A percentile compares a stretch with the other conserved stretches of the same genome.
Conservation (phyloP, 2,113 vertebrate species). For the Plecotus auritus region DNA sequence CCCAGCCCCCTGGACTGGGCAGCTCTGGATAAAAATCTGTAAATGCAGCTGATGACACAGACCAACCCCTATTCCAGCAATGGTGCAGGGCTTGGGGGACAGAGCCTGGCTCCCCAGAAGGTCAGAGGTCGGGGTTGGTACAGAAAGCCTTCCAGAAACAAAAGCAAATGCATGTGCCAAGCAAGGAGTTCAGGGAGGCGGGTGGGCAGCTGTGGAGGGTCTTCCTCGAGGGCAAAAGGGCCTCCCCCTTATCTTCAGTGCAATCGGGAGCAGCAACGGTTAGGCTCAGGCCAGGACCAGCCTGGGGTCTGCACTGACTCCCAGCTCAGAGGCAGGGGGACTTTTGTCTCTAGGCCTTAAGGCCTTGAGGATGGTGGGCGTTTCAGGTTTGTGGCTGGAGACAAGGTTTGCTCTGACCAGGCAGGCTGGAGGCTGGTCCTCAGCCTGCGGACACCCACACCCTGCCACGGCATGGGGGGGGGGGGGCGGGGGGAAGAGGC, state of each 20-base stretch:
- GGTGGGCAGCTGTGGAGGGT: background rate
- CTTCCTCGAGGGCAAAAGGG: background rate
- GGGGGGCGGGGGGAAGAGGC: background rate
- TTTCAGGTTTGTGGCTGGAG: background rate
- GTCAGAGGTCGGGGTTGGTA: fast-evolving
- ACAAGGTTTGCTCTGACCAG: background rate
- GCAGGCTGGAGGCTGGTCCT: background rate
- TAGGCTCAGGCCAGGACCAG: background rate
- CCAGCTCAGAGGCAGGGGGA: background rate
- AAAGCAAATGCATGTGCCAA: background rate
- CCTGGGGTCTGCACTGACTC: background rate
- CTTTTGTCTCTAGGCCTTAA: background rate
- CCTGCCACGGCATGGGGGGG: no score
- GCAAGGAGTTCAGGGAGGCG: no score
- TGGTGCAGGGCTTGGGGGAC: background rate
- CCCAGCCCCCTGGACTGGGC: background rate
- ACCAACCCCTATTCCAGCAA: fast-evolving
- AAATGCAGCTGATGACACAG: background rate
- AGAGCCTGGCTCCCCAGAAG: background rate
- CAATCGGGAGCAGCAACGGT: background rate
- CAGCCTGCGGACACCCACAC: background rate
- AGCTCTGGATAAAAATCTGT: background rate
- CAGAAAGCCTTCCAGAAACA: background rate
- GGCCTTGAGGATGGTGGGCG: background rate
- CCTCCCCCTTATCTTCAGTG: background rate